Conservation (phyloP, 2,888 invertebrate species). For the Thalpophila matura region DNA sequence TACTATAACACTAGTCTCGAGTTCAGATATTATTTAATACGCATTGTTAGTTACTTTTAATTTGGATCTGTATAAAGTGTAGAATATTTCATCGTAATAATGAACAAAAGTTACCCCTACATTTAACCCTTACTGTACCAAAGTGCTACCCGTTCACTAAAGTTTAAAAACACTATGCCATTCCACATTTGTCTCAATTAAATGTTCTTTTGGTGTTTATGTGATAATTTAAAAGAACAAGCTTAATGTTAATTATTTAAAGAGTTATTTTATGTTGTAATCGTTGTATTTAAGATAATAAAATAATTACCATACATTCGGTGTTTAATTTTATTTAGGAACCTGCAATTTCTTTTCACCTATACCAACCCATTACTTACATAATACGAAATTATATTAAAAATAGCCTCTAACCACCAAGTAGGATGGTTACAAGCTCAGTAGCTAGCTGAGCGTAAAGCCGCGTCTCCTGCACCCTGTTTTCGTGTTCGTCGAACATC, state of each 20-base stretch:
- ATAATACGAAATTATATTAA: too few species aligned
- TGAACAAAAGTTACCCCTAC: constrained; percentile 62
- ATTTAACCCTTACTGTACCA: constrained; percentile 69
- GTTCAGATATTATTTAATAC: constrained; percentile 27
- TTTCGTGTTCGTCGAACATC: too few species aligned
- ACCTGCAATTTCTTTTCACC: not conserved
- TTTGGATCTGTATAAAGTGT: constrained; percentile 43
- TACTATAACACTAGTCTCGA: constrained; percentile 19
- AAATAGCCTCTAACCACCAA: too few species aligned
- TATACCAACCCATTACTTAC: too few species aligned
- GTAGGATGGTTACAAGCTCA: too few species aligned
- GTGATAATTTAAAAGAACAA: constrained; percentile 89
- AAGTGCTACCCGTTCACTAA: constrained; percentile 68
- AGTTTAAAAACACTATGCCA: constrained; percentile 71
- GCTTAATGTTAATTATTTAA: constrained; percentile 88
- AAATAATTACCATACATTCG: constrained; percentile 75
- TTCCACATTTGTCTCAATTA: constrained; percentile 83
- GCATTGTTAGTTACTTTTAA: constrained; percentile 33
- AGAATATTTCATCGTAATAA: constrained; percentile 24
- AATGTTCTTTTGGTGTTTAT: constrained; percentile 83
- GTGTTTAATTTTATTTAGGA: constrained; percentile 34
- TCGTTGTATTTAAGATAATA: constrained; percentile 88
- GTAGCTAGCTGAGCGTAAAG: too few species aligned
- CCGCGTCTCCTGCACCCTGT: too few species aligned
- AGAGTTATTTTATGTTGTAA: constrained; percentile 89